phyloP scores from a whole-genome alignment of 2,797 vertebrate genomes.

The Anabacerthia variegaticeps region DNA sequence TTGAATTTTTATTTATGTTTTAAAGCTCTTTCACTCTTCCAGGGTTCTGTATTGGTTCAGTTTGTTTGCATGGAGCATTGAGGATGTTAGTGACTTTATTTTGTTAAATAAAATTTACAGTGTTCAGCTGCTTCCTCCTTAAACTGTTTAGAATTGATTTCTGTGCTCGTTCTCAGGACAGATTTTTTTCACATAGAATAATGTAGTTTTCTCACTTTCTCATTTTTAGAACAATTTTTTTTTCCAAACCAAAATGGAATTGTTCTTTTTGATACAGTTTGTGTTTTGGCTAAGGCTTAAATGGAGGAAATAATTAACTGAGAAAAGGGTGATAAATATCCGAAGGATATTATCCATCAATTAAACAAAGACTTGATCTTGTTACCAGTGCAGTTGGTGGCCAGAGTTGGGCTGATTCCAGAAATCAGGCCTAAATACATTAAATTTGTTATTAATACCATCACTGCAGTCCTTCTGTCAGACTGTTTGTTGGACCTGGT shows the following conservation, averaged over 20 bases:
- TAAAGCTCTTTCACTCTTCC: neutral
- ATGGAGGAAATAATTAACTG: neutral
- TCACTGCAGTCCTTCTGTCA: neutral
- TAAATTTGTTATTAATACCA: neutral
- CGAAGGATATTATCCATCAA: neutral
- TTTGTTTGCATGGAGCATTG: neutral
- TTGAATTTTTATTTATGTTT: neutral
- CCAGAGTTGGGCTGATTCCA: neutral
- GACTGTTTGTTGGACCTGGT: neutral
- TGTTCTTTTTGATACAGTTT: neutral
- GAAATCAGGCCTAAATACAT: neutral
- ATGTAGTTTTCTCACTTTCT: neutral
- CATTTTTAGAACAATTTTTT: neutral
- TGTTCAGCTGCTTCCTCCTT: neutral
- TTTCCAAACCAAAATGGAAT: neutral
- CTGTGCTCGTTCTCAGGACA: neutral
- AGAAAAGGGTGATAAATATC: neutral
- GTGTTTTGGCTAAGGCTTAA: neutral
- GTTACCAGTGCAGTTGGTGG: neutral
- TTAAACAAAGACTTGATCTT: neutral
- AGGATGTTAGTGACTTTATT: neutral
- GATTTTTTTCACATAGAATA: neutral
- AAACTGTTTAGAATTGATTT: neutral
- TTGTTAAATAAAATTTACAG: neutral
- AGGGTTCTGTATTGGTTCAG: neutral